Percentiles rank a stretch among this genome's conserved stretches.
Evolutionary conservation across 2,888 invertebrate species (phyloP).

Genomic region (Cryptocephalus primarius): DNA sequence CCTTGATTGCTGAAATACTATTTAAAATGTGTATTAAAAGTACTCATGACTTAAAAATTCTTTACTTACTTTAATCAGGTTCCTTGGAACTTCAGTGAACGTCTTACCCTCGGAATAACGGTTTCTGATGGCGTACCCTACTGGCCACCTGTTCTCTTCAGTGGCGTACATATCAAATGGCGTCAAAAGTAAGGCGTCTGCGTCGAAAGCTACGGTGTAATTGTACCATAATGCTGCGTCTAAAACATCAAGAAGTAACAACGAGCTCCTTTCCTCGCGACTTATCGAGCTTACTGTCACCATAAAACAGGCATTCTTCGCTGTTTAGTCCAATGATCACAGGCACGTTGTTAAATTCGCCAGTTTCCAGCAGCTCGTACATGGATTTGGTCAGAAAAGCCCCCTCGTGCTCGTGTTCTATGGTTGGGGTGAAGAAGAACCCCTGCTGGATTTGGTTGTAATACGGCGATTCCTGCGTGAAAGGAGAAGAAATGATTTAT

Average conservation of each 20-base stretch:
- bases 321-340: conserved; percentile 15
- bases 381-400: conserved; percentile 14
- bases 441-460: conserved; percentile 14
- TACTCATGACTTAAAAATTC: too few relatives aligned
- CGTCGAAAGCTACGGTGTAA: too few relatives aligned
- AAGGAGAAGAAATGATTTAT: background rate
- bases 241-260: too few relatives aligned
- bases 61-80: too few relatives aligned
- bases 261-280: too few relatives aligned
- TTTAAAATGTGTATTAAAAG: conserved; percentile 1
- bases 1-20: conserved; percentile 18
- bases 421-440: conserved; percentile 15
- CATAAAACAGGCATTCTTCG: conserved; percentile 10
- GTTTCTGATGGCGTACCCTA: too few relatives aligned
- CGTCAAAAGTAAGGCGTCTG: too few relatives aligned
- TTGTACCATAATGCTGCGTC: too few relatives aligned
- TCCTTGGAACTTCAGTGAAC: too few relatives aligned
- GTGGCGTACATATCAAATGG: too few relatives aligned
- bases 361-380: conserved; percentile 11
- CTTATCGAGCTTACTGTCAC: conserved; percentile 1
- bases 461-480: conserved; percentile 8
- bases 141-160: too few relatives aligned
- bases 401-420: conserved; percentile 13
- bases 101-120: too few relatives aligned
- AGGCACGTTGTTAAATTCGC: conserved; percentile 12